A percentile compares a stretch with the other conserved stretches of the same genome.
These are phyloP conservation scores for Marronus borbonicus DNA, from an alignment of 2,888 invertebrate genomes.

Conservation along the genomic window DNA sequence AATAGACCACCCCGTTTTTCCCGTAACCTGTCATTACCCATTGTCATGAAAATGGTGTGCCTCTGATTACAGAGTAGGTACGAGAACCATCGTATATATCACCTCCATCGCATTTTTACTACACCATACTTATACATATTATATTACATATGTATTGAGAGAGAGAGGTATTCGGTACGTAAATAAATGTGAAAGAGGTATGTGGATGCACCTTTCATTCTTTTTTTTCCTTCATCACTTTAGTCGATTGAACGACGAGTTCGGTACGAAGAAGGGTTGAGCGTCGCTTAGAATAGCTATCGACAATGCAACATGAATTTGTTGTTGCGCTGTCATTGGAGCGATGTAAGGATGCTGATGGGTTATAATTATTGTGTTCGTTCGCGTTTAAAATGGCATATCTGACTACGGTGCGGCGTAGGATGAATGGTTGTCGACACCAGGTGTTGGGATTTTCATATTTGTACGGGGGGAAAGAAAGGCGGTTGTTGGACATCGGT, in stretches of 20 bases:
- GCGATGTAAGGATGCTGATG: conserved; percentile 17
- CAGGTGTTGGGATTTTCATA: conserved; percentile 23
- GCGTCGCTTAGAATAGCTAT: conserved; percentile 18
- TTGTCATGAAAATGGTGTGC: conserved; percentile 66
- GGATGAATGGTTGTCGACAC: conserved; percentile 21
- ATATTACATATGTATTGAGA: conserved; percentile 3
- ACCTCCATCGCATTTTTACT: conserved; percentile 61
- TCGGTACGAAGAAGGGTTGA: conserved; percentile 28
- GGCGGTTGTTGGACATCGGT: background rate
- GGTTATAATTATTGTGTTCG: conserved; percentile 29
- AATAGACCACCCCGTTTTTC: conserved; percentile 68
- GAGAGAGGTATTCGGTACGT: background rate
- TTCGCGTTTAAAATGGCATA: conserved; percentile 40
- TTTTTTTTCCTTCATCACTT: background rate
- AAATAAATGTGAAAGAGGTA: conserved; percentile 21
- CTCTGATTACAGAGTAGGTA: conserved; percentile 62
- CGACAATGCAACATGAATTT: conserved; percentile 36
- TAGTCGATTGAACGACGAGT: conserved; percentile 2
- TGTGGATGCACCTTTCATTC: conserved; percentile 22
- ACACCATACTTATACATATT: conserved; percentile 55
- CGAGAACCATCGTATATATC: conserved; percentile 53
- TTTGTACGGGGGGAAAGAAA: background rate
- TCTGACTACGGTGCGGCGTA: background rate
- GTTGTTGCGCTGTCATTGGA: conserved; percentile 38
- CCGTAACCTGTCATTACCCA: conserved; percentile 69